Evolutionary conservation across 2,888 invertebrate genomes (phyloP), one percentile per base, ranked within the genome.

Genomic region (Campoplex capitator): DNA sequence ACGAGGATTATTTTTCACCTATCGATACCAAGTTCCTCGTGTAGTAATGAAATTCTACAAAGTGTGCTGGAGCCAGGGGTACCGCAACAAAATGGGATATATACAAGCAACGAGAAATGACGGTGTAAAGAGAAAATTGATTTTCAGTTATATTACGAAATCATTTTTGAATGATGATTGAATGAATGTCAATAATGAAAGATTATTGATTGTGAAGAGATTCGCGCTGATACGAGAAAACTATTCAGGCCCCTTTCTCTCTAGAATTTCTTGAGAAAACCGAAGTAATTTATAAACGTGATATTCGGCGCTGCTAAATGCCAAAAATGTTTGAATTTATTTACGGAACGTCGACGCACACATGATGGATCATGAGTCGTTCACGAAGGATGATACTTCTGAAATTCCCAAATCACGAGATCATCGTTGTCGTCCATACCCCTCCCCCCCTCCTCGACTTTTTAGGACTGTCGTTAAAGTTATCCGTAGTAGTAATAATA

Each of bases 1-100:
- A 73, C 38, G 65, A n/a, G 56, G n/a, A 62, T 38, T 28, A 23
- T 51, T 48, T 42, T 70, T 70, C 18, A 67, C 7, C 74, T 23
- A 68, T 79, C 82, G 81, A 78, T 84, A 87, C 87, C 87, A 87
- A 87, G 87, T 87, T 87, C 87, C 87, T 87, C 87, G 78, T 76
- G 78, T 70, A 32, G n/a, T 38, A 58, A 84, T 75, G 35, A 45
- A 68, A 84, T 67, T 56, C 56, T 67, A 62, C 54, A 16, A 62
- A 83, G 74, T 80, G 74, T 80, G 67, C 8, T 80, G 38, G 67
- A 78, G 76, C 58, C 67, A 38, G 58, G 51, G 58, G 73, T 76
- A 77, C 77, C 68, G 42, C 65, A 68, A 65, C 70, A 48, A 68
- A 51, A 78, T 68, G 16, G n/a, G 32, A 73, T 51, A 51, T 28